Conservation (phyloP, 2,113 vertebrate genomes). For the Campylomormyrus numenius region DNA sequence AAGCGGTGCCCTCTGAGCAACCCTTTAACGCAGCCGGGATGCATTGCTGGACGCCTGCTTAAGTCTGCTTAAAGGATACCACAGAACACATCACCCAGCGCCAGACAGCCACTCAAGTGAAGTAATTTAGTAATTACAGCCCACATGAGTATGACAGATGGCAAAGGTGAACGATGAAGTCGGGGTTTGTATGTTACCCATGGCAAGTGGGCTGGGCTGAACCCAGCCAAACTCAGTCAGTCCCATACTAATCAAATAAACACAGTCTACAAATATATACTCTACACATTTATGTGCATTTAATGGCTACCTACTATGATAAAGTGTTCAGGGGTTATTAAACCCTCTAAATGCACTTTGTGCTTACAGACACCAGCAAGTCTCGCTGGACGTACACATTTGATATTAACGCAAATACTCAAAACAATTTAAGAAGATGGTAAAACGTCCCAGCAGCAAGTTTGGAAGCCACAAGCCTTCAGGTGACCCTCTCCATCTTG, state of each 20-base stretch:
- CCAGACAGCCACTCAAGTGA: not conserved
- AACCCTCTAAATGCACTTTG: not conserved
- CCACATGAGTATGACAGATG: not conserved
- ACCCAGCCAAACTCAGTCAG: not conserved
- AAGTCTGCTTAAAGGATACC: not conserved
- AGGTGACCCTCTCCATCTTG: not conserved
- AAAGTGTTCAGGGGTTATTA: not conserved
- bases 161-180: not conserved
- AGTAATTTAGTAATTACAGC: not conserved
- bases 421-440: not conserved
- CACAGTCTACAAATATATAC: not conserved
- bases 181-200: not conserved
- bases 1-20: not conserved
- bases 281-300: not conserved
- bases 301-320: not conserved
- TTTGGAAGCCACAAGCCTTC: not conserved
- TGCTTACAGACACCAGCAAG: not conserved
- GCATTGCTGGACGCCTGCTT: not conserved
- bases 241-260: not conserved
- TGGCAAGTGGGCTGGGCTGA: not conserved
- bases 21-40: not conserved
- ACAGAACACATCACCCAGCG: not conserved
- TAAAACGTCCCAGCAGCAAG: not conserved
- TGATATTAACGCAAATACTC: not conserved
- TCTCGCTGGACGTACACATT: not conserved